Base-by-base conservation (phyloP, 2,888 invertebrate species). In the Stenotaenia linearis region DNA sequence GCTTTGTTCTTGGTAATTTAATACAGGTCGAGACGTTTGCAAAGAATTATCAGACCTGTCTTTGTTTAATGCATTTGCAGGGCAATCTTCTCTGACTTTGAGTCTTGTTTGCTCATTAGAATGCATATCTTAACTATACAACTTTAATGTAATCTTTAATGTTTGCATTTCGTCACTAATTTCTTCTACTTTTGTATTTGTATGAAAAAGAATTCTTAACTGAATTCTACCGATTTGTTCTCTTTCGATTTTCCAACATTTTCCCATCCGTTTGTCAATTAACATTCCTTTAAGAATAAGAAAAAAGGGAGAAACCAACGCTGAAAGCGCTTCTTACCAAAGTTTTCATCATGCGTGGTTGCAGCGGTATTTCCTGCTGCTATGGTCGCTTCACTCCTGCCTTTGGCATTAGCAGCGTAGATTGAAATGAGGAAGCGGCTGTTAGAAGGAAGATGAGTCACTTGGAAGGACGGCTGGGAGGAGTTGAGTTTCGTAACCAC, bases 371-470 rank as follows among this genome's bases (percentile, higher is more conserved):
- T 61, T 61, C 61, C 61, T 61, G 61, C 61, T 61, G 61, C 61
- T 61, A 61, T 37, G 37, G 75, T 75, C 1, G 77, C 5, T 69
- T 79, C 69, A 74, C 80, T 80, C 23, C 79, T 79, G 37, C 80
- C 80, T 45, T 80, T 80, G 35, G 37, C 61, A 37, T 80, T 80
- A 28, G 77, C 56, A 50, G 80, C 79, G 74, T 79, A 79, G 23
- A 80, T 79, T 21, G 80, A 77, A 32, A 80, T 77, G 74, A 79
- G 28, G 50, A 79, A 80, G 69, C 77, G 69, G 32, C 77, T 75
- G 40, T 79, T 79, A 69, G 80, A 79, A 74, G 75, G 40, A 69
- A 80, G 79, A 69, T 80, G 79, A 37, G 79, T 56, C 25, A 80
- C 56, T 7, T 76, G 74, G 50, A 79, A 79, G 25, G 75, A 77